phyloP scores from a whole-genome alignment of 30 jellyfish, hydroid and myxozoan genomes.

The Chrysaora quinquecirrha region DNA sequence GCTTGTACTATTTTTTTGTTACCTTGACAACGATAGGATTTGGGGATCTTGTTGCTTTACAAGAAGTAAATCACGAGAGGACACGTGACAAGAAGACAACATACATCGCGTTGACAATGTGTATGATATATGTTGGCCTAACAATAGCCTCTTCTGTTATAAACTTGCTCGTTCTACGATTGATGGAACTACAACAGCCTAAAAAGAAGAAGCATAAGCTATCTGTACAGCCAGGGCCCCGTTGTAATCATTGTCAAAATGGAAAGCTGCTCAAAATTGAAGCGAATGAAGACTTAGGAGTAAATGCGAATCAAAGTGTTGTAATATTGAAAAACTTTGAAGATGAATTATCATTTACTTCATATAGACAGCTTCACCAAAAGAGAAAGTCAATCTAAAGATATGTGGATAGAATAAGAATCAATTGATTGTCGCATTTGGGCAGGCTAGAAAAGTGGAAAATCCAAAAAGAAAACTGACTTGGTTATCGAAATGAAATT shows the following conservation, averaged over 20 bases:
- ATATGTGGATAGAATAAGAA: neutral
- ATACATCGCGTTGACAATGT: constrained; percentile 79
- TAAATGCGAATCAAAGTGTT: constrained; percentile 76
- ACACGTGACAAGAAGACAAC: constrained; percentile 66
- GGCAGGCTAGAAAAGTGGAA: neutral
- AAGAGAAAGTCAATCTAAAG: constrained; percentile 50
- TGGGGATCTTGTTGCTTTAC: constrained; percentile 93
- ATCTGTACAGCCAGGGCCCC: constrained; percentile 85
- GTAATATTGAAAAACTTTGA: constrained; percentile 80
- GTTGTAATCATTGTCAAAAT: constrained; percentile 85
- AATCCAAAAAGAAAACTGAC: neutral
- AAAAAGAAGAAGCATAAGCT: constrained; percentile 72
- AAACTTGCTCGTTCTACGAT: constrained; percentile 75
- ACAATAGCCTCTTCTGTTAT: constrained; percentile 94
- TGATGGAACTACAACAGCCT: constrained; percentile 96
- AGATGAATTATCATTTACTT: constrained; percentile 86
- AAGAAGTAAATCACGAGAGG: constrained; percentile 78
- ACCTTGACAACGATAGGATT: constrained; percentile 94
- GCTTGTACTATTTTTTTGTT: constrained; percentile 85
- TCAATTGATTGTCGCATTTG: neutral
- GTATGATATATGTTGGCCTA: constrained; percentile 89
- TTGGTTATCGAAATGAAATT: neutral
- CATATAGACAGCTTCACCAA: constrained; percentile 84
- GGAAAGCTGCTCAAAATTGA: constrained; percentile 50
- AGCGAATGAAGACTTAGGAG: constrained; percentile 50